These are phyloP conservation scores for Thecocarcelia acutangulata DNA, from an alignment of 2,888 invertebrate species.

Conservation along the genomic window DNA sequence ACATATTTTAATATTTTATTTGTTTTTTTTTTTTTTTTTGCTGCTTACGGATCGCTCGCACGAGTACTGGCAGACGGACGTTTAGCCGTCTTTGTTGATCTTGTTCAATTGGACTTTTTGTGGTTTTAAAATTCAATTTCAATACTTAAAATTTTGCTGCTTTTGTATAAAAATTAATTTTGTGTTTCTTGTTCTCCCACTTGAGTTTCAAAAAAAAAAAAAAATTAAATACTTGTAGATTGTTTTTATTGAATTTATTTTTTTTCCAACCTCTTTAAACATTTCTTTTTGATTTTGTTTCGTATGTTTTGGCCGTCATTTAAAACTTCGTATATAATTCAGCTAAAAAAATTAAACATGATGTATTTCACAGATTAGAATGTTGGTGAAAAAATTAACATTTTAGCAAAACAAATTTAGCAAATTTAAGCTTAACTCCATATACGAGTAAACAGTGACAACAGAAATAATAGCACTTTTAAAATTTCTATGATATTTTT, in stretches of 20 bases:
- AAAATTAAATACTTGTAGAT: conserved; percentile 21
- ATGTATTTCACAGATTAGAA: conserved; percentile 53
- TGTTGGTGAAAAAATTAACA: conserved; percentile 35
- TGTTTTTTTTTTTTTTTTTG: conserved; percentile 14
- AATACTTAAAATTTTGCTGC: conserved; percentile 26
- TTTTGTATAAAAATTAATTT: conserved; percentile 38
- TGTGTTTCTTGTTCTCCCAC: conserved; percentile 69
- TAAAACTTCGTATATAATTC: conserved; percentile 24
- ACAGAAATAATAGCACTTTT: no score
- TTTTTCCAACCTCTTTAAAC: conserved; percentile 6
- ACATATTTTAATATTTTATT: conserved; percentile 34
- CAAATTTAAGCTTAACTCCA: no score
- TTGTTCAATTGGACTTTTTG: conserved; percentile 50
- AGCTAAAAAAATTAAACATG: conserved; percentile 37
- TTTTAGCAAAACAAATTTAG: conserved; percentile 12
- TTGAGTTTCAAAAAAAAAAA: conserved; percentile 37
- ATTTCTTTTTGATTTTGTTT: conserved; percentile 42
- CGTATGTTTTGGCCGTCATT: conserved; percentile 5
- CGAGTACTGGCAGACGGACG: conserved; percentile 20
- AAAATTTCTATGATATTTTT: no score
- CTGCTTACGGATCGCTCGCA: conserved; percentile 1
- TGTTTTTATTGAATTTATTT: conserved; percentile 6
- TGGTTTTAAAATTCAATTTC: conserved; percentile 50
- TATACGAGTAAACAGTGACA: no score
- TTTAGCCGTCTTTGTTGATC: conserved; percentile 36